These are phyloP conservation scores for Gymnothorax reevesii DNA, from an alignment of 2,797 vertebrate species.

Conservation along the genomic window DNA sequence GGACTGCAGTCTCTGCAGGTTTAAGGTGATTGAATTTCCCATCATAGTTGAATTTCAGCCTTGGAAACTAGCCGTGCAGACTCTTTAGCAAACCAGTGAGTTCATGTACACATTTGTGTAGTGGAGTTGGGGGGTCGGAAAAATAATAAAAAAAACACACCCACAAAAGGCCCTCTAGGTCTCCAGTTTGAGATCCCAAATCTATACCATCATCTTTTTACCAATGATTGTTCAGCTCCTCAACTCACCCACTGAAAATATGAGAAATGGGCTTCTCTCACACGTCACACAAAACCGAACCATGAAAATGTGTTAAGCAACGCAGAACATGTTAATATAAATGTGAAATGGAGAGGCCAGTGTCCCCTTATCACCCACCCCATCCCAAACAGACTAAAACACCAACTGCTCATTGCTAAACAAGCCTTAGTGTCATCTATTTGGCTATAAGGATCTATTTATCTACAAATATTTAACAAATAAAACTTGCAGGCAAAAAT, in stretches of 20 bases:
- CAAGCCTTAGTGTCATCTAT: conserved; percentile 98
- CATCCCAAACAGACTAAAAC: conserved; percentile 77
- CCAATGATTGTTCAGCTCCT: conserved; percentile 77
- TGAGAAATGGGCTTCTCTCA: conserved; percentile 80
- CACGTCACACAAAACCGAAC: conserved; percentile 66
- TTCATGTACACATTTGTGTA: no score
- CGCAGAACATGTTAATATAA: conserved; percentile 93
- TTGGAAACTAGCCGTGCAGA: no score
- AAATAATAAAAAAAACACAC: no score
- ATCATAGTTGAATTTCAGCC: no score
- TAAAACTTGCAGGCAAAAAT: conserved; percentile 99
- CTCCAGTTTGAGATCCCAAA: no score
- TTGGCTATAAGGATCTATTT: conserved; percentile 99
- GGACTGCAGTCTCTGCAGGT: no score
- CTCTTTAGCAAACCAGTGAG: no score
- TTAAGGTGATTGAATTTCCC: no score
- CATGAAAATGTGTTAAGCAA: conserved; percentile 83
- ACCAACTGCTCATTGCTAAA: conserved; percentile 84
- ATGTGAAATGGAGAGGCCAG: conserved; percentile 90
- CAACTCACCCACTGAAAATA: conserved; percentile 74
- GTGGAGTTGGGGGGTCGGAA: no score
- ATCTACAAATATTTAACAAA: conserved; percentile 99
- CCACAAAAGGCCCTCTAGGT: no score
- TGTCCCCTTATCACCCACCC: conserved; percentile 48
- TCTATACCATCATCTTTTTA: conserved; percentile 68